Percentiles rank a stretch among this genome's conserved stretches.
Evolutionary conservation across 53 echinoderm and acorn worm genomes (phyloP).

Genomic region (Henricia sp.): DNA sequence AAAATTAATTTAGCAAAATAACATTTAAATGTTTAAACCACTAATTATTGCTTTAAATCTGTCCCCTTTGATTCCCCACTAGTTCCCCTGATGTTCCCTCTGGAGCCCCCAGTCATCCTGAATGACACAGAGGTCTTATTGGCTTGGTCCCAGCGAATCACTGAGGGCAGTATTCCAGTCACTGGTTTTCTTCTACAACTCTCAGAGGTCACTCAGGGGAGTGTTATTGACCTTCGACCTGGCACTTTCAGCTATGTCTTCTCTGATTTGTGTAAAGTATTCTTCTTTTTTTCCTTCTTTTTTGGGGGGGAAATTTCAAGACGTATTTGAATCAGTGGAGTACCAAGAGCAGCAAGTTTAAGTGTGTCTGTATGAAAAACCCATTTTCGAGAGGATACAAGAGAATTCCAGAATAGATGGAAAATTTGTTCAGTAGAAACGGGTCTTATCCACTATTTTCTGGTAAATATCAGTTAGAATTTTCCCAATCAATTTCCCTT

Average conservation of each 20-base stretch:
- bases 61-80: neutral
- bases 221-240: neutral
- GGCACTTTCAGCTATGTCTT: constrained; percentile 10
- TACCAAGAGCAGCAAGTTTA: no score
- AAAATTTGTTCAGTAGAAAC: no score
- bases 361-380: no score
- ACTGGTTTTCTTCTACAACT: constrained; percentile 12
- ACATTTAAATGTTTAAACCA: no score
- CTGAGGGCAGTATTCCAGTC: neutral
- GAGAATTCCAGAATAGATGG: no score
- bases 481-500: no score
- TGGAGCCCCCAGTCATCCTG: constrained; percentile 9
- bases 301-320: neutral
- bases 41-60: neutral
- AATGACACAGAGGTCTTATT: constrained; percentile 41
- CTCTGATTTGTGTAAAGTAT: constrained; percentile 17
- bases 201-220: neutral
- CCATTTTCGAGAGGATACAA: no score
- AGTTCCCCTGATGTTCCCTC: constrained; percentile 32
- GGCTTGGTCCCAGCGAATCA: constrained; percentile 11
- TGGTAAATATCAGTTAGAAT: no score
- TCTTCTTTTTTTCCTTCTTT: neutral
- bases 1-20: no score
- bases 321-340: no score
- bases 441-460: no score